Evolutionary conservation across 2,797 vertebrate genomes (phyloP), one percentile per base, ranked within the genome.

Genomic region (Phyllotis vaccarum): DNA sequence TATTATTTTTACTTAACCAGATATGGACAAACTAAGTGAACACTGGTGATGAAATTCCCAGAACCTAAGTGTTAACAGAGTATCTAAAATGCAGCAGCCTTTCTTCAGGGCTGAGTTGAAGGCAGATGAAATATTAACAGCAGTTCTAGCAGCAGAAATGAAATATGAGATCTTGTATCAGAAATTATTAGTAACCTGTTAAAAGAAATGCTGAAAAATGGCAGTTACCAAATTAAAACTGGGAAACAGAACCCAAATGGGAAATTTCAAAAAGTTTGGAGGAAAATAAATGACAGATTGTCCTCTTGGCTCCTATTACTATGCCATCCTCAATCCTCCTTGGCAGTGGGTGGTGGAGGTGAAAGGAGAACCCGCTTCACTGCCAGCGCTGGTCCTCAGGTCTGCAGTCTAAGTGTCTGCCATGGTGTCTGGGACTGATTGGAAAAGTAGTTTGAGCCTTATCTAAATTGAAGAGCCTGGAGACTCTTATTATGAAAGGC

Each of bases 91-190:
- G 60, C 62, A 89, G 95, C 72, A 81, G 80, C 74, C 89, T 34
- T 89, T 83, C 97, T 97, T 92, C 97, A 83, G 96, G 98, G 96
- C 94, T 92, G 80, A 97, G 95, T 78, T 98, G 96, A 98, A 98
- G 92, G 97, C 97, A 98, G 97, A 98, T 98, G 98, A 98, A 99
- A 98, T 98, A 99, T 98, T 98, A 99, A 98, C 96, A 93, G 96
- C 98, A 89, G 86, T 97, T 96, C 97, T 96, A 97, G 97, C 97
- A 98, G 98, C 93, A 98, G 95, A 97, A 98, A 98, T 98, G 98
- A 98, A 98, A 98, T 98, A 98, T 95, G 98, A 98, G 97, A 96
- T 98, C 97, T 97, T 97, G 96, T 97, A 98, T 98, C 98, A 96
- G 97, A 98, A 98, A 98, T 98, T 98, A 98, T 98, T 98, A 98